Percentiles rank a stretch among this genome's conserved stretches.
phyloP scores from a whole-genome alignment of 2,797 vertebrate species.

The Crocidura indochinensis region DNA sequence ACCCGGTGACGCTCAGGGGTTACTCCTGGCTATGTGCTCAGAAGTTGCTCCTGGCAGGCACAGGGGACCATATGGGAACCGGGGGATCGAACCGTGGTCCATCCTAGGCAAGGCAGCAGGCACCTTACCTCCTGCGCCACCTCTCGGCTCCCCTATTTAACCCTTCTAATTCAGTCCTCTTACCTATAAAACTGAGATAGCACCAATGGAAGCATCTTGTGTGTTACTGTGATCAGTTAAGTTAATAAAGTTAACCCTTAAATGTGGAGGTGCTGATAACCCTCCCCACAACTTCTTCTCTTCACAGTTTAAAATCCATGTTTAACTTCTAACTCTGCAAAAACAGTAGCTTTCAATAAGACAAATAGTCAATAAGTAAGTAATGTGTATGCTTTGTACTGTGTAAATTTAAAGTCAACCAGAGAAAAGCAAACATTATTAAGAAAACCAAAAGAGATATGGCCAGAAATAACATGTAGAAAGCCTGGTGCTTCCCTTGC shows the following conservation, averaged over 20 bases:
- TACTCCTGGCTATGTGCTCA: too few relatives aligned
- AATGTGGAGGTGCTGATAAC: background rate
- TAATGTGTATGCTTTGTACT: background rate
- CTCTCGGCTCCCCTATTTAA: too few relatives aligned
- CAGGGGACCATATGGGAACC: too few relatives aligned
- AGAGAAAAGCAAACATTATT: background rate
- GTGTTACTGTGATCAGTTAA: background rate
- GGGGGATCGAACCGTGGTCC: too few relatives aligned
- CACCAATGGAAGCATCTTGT: background rate
- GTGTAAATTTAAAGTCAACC: background rate
- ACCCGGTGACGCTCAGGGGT: too few relatives aligned
- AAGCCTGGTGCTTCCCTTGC: too few relatives aligned
- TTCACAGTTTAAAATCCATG: background rate
- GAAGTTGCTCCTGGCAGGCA: too few relatives aligned
- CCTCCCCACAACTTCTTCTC: background rate
- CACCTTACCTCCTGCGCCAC: too few relatives aligned
- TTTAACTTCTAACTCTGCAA: background rate
- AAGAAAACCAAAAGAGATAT: background rate
- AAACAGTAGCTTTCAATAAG: background rate
- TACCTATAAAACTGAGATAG: background rate
- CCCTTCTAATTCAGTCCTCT: background rate
- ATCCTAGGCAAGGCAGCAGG: too few relatives aligned
- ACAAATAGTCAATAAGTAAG: background rate
- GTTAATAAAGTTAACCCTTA: background rate
- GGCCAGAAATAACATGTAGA: too few relatives aligned